Evolutionary conservation across 2,888 invertebrate species (phyloP).

Genomic region (Rosalia funebris): DNA sequence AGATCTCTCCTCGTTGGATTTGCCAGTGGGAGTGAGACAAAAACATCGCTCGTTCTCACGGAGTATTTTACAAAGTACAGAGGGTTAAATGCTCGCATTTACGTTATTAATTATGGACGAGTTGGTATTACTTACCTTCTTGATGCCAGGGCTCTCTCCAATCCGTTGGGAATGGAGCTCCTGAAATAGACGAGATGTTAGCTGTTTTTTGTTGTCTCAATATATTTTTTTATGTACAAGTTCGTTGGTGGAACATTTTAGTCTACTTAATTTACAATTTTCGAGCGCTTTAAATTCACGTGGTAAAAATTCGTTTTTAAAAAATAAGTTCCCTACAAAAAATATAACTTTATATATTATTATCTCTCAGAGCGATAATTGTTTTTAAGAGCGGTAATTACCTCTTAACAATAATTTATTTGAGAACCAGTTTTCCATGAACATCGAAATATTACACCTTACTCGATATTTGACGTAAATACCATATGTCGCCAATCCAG

Average conservation of each 20-base stretch:
- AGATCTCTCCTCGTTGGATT: constrained; percentile 10
- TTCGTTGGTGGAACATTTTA: neutral
- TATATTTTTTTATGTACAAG: neutral
- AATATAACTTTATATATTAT: no score
- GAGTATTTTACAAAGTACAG: constrained; percentile 50
- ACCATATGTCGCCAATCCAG: no score
- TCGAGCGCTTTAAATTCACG: no score
- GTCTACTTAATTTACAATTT: neutral
- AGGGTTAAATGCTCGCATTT: constrained; percentile 62
- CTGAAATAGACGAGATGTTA: constrained; percentile 54
- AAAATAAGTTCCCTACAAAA: no score
- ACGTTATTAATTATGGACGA: constrained; percentile 59
- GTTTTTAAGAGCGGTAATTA: no score
- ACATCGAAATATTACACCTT: no score
- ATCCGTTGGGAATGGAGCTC: constrained; percentile 59
- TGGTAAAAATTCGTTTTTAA: no score
- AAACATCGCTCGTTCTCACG: constrained; percentile 32
- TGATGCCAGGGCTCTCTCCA: constrained; percentile 65
- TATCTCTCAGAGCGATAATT: no score
- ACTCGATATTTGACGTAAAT: no score
- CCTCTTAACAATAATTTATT: no score
- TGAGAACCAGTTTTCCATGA: no score
- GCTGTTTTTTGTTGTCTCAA: constrained; percentile 32
- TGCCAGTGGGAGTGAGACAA: constrained; percentile 16
- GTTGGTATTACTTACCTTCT: constrained; percentile 63